Conservation (phyloP, 1,140 invertebrate species). For the Apis laboriosa region DNA sequence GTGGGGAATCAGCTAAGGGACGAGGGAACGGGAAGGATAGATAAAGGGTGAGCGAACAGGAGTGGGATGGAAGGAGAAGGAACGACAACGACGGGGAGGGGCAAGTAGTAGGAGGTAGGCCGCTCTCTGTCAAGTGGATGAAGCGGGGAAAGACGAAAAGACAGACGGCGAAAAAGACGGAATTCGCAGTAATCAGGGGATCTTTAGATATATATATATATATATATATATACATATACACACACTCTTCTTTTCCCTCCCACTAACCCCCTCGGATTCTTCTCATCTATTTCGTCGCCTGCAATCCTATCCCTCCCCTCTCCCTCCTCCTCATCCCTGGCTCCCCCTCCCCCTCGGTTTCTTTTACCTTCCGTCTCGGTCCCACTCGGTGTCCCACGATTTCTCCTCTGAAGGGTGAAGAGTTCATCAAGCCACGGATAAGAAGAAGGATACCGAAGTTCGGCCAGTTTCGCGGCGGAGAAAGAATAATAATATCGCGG, state of each 20-base stretch:
- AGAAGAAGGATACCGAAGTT: slow-evolving; percentile 36
- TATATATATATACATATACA: slow-evolving; percentile 32
- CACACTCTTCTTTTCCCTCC: slow-evolving; percentile 28
- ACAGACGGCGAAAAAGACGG: slow-evolving; percentile 75
- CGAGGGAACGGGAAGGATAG: slow-evolving; percentile 18
- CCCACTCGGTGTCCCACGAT: not conserved
- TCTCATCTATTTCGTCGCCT: slow-evolving; percentile 59
- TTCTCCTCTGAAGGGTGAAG: slow-evolving; percentile 14
- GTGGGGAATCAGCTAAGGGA: slow-evolving; percentile 36
- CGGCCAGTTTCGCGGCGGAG: slow-evolving; percentile 4
- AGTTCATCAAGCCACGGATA: slow-evolving; percentile 46
- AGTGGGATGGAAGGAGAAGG: not conserved
- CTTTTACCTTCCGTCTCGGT: slow-evolving; percentile 24
- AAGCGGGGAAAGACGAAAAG: slow-evolving; percentile 71
- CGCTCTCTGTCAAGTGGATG: slow-evolving; percentile 72
- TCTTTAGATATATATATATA: slow-evolving; percentile 54
- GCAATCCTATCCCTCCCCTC: slow-evolving; percentile 47
- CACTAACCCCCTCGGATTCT: slow-evolving; percentile 27
- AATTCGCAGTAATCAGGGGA: slow-evolving; percentile 76
- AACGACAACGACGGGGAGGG: slow-evolving; percentile 7
- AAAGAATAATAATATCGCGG: slow-evolving; percentile 37
- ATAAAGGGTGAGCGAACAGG: slow-evolving; percentile 22
- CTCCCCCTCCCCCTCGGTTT: slow-evolving; percentile 7
- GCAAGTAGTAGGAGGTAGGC: slow-evolving; percentile 41
- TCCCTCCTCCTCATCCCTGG: not conserved